These are phyloP conservation scores for Drosophila mulleri DNA, from an alignment of 2,888 invertebrate genomes.

Conservation along the genomic window DNA sequence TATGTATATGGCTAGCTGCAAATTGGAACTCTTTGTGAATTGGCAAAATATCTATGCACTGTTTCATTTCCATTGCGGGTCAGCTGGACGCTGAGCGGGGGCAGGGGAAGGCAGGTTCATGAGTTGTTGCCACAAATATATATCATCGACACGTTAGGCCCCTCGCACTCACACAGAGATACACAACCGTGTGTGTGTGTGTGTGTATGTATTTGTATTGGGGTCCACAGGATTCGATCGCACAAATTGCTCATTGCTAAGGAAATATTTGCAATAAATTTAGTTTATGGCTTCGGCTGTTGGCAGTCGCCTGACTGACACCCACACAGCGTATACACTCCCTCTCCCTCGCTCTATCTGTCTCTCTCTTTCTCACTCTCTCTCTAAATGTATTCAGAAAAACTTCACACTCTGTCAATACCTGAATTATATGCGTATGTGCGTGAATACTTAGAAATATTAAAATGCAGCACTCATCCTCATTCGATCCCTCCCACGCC, in stretches of 20 bases:
- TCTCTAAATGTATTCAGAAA: background rate
- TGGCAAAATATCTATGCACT: conserved; percentile 13
- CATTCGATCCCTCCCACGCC: background rate
- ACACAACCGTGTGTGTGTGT: background rate
- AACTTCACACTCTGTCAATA: conserved; percentile 68
- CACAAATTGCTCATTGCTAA: conserved; percentile 83
- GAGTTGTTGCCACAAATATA: conserved; percentile 68
- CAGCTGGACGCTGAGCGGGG: conserved; percentile 24
- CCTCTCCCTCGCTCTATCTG: background rate
- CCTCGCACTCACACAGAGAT: conserved; percentile 41
- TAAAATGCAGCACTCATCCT: conserved; percentile 77
- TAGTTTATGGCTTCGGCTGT: conserved; percentile 78
- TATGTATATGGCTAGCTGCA: background rate
- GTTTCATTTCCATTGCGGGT: conserved; percentile 51
- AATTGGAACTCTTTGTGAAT: background rate
- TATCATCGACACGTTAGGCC: conserved; percentile 78
- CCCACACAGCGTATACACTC: conserved; percentile 5
- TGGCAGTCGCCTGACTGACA: conserved; percentile 72
- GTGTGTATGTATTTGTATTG: conserved; percentile 31
- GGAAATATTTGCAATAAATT: conserved; percentile 85
- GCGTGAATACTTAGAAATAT: conserved; percentile 78
- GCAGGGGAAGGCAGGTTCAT: conserved; percentile 22
- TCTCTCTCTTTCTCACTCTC: background rate
- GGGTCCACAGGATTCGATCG: conserved; percentile 74
- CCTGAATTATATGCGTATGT: conserved; percentile 82